Evolutionary conservation across 2,113 vertebrate genomes (phyloP).

Genomic region (Hucho hucho): DNA sequence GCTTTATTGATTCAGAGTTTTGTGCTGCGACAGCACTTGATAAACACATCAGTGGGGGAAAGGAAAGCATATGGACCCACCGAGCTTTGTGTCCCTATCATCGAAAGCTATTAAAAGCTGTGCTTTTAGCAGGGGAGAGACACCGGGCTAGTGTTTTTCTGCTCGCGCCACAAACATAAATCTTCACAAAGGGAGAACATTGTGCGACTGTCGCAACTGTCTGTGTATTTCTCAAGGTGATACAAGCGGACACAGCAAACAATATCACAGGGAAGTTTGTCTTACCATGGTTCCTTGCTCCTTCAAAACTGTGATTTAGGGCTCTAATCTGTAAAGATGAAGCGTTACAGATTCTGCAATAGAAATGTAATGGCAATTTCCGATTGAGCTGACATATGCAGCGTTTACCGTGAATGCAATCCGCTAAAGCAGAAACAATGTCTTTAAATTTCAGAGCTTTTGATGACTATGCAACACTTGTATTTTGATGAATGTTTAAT

Average conservation of each 20-base stretch:
- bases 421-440: too few species aligned
- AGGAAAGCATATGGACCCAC: conserved; percentile 41
- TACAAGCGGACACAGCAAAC: conserved; percentile 31
- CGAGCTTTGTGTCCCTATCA: conserved; percentile 5
- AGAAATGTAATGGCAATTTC: too few species aligned
- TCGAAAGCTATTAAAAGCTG: conserved; percentile 24
- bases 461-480: too few species aligned
- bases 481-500: too few species aligned
- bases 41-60: conserved; percentile 55
- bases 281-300: conserved; percentile 24
- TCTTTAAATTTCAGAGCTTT: too few species aligned
- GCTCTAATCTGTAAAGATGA: conserved; percentile 32
- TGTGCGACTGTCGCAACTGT: conserved; percentile 43
- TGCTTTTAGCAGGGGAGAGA: conserved; percentile 24
- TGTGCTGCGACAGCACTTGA: conserved; percentile 51
- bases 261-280: conserved; percentile 40
- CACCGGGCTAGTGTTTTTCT: conserved; percentile 11
- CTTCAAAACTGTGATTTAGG: conserved; percentile 39
- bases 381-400: too few species aligned
- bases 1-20: conserved; percentile 72
- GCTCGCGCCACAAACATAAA: conserved; percentile 26
- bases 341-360: not conserved
- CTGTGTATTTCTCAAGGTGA: conserved; percentile 41
- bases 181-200: conserved; percentile 39
- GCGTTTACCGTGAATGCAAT: too few species aligned